Percentiles rank a stretch among this genome's conserved stretches.
phyloP scores from a whole-genome alignment of 2,888 invertebrate genomes.

The Tipula confusa region DNA sequence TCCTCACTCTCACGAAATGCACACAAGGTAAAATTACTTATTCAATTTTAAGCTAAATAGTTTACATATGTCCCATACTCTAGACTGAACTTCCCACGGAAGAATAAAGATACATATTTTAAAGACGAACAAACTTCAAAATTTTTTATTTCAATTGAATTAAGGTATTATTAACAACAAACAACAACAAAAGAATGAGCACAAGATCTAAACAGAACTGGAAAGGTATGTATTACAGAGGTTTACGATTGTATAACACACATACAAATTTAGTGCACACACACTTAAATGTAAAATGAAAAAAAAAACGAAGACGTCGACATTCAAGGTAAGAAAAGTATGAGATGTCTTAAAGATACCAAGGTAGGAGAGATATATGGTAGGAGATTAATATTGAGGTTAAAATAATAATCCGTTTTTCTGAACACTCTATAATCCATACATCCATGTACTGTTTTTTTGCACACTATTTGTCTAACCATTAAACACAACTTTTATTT shows the following conservation, averaged over 20 bases:
- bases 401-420: not conserved
- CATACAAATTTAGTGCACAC: not conserved
- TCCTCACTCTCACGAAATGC: too few species aligned
- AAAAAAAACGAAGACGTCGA: not conserved
- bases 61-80: not conserved
- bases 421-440: not conserved
- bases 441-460: not conserved
- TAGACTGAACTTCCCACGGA: not conserved
- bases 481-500: not conserved
- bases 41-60: not conserved
- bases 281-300: not conserved
- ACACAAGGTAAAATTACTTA: not conserved
- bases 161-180: not conserved
- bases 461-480: not conserved
- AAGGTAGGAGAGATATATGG: not conserved
- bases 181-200: not conserved
- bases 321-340: not conserved
- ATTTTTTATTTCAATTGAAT: not conserved
- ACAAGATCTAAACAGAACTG: not conserved
- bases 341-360: not conserved
- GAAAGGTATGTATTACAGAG: not conserved
- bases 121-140: not conserved
- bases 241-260: not conserved
- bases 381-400: not conserved
- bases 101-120: not conserved